These are phyloP conservation scores for Diloba caeruleocephala DNA, from an alignment of 2,888 invertebrate species.

Conservation along the genomic window DNA sequence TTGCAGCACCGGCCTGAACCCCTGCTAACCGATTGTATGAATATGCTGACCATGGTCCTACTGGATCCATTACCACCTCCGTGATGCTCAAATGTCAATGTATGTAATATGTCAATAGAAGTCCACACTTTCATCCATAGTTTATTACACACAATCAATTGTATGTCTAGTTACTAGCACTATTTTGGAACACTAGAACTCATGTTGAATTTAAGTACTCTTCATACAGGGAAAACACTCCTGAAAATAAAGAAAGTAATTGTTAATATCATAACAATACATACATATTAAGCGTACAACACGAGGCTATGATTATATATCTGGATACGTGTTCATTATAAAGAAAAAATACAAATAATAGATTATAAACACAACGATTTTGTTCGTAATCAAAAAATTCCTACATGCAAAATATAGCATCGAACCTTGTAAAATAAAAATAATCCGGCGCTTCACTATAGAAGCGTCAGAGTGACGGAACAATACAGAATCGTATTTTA, in stretches of 20 bases:
- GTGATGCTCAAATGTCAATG: slow-evolving; percentile 81
- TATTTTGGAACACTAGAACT: slow-evolving; percentile 75
- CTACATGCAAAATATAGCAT: slow-evolving; percentile 34
- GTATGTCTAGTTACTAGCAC: slow-evolving; percentile 72
- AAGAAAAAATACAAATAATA: background rate
- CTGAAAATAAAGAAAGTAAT: slow-evolving; percentile 80
- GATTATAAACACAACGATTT: background rate
- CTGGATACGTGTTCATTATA: slow-evolving; percentile 22
- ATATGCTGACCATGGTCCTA: slow-evolving; percentile 96
- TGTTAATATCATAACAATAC: slow-evolving; percentile 60
- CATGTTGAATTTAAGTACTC: slow-evolving; percentile 73
- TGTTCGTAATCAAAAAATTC: slow-evolving; percentile 7
- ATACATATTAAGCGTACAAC: slow-evolving; percentile 25
- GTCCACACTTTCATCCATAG: slow-evolving; percentile 89
- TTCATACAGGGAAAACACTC: slow-evolving; percentile 72
- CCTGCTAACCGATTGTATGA: slow-evolving; percentile 95
- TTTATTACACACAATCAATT: slow-evolving; percentile 78
- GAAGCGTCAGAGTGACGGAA: slow-evolving; percentile 83
- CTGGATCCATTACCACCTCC: slow-evolving; percentile 94
- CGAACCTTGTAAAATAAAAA: slow-evolving; percentile 62
- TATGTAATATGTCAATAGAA: slow-evolving; percentile 84
- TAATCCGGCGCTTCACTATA: slow-evolving; percentile 81
- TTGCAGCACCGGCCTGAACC: slow-evolving; percentile 91
- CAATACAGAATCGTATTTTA: slow-evolving; percentile 71
- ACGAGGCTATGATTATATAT: slow-evolving; percentile 42